phyloP scores from a whole-genome alignment of 2,888 invertebrate genomes.

The Nesidiocoris tenuis region DNA sequence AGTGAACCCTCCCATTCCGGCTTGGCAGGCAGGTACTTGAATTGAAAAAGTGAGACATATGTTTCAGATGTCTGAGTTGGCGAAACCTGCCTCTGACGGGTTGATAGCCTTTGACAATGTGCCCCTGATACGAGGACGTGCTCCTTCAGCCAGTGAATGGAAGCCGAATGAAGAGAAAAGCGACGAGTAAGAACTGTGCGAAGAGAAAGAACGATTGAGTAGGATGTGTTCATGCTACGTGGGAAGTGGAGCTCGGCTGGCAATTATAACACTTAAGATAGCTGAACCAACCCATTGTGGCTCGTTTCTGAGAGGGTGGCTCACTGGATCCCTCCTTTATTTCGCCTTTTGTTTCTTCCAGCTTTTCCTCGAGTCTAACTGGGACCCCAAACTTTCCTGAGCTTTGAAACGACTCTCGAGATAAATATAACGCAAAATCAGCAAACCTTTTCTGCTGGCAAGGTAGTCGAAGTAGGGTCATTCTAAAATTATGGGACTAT shows the following conservation, averaged over 20 bases:
- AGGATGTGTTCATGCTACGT: too few relatives aligned
- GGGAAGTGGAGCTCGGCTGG: neutral
- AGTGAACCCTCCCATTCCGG: too few relatives aligned
- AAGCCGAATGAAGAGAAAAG: neutral
- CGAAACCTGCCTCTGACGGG: slow-evolving; percentile 15
- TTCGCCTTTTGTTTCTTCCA: slow-evolving; percentile 28
- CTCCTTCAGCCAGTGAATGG: slow-evolving; percentile 6
- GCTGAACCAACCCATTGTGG: slow-evolving; percentile 19
- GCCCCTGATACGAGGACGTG: slow-evolving; percentile 13
- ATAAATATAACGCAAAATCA: too few relatives aligned
- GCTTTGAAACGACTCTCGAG: too few relatives aligned
- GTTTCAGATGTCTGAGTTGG: slow-evolving; percentile 5
- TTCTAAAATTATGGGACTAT: too few relatives aligned
- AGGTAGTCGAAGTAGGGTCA: too few relatives aligned
- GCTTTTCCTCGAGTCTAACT: too few relatives aligned
- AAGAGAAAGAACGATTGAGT: too few relatives aligned
- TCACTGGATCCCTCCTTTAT: slow-evolving; percentile 20
- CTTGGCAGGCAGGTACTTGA: neutral
- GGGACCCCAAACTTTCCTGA: too few relatives aligned
- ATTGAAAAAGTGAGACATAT: slow-evolving; percentile 12
- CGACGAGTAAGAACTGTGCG: neutral
- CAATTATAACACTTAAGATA: slow-evolving; percentile 39
- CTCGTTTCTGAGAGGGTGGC: neutral
- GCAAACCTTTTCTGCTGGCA: too few relatives aligned
- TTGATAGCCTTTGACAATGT: slow-evolving; percentile 28